Evolutionary conservation across 2,797 vertebrate genomes (phyloP).

Genomic region (Tangara arthus): DNA sequence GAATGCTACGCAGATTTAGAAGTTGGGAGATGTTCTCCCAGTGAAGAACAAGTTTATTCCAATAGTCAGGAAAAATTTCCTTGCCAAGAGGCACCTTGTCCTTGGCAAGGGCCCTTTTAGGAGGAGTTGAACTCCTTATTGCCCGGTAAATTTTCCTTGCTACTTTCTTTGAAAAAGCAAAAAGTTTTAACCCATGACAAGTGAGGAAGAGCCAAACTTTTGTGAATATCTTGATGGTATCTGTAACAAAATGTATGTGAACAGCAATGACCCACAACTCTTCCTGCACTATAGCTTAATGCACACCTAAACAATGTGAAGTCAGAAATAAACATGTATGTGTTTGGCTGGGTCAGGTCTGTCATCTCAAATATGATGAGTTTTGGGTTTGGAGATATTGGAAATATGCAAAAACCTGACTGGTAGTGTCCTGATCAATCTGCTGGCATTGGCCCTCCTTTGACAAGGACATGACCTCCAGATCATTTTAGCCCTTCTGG

Average conservation of each 20-base stretch:
- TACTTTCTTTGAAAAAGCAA: background rate
- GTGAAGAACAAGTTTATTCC: background rate
- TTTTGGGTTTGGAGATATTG: background rate
- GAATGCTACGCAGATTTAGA: rapidly evolving
- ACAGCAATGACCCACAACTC: background rate
- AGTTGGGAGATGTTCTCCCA: background rate
- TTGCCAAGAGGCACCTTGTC: background rate
- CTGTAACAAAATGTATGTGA: background rate
- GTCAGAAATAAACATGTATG: background rate
- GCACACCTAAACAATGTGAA: background rate
- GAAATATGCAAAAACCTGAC: background rate
- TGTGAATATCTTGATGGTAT: background rate
- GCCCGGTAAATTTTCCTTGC: background rate
- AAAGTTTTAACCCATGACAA: background rate
- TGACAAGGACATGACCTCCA: background rate
- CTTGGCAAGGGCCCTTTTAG: background rate
- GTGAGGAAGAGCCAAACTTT: background rate
- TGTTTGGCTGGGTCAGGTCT: background rate
- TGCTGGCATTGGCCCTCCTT: background rate
- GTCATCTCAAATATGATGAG: background rate
- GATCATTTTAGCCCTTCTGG: background rate
- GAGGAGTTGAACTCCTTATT: background rate
- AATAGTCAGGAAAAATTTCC: background rate
- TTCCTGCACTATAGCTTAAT: background rate
- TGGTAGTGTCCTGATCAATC: background rate